A percentile compares a stretch with the other conserved stretches of the same genome.
Conservation (phyloP, 2,797 vertebrate genomes). For the Tragopan temminckii region DNA sequence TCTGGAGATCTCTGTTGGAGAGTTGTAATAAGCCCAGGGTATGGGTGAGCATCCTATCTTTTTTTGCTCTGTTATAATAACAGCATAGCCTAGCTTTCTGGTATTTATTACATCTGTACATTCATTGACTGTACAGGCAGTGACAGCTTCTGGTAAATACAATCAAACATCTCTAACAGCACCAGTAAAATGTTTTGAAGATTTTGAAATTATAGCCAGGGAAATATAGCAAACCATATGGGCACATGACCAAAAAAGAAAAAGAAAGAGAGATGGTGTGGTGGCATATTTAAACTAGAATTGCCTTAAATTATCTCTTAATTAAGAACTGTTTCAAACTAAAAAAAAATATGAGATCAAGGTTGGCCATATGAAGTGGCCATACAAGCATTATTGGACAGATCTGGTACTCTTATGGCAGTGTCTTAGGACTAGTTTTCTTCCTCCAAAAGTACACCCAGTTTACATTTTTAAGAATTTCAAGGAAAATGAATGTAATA, state of each 20-base stretch:
- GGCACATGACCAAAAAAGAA: neutral
- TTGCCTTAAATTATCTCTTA: neutral
- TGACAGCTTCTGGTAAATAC: neutral
- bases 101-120: too few species aligned
- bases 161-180: neutral
- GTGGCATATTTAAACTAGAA: neutral
- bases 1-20: too few species aligned
- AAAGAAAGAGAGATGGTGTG: neutral
- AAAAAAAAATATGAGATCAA: neutral
- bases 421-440: neutral
- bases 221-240: neutral
- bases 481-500: neutral
- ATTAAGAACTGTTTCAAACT: neutral
- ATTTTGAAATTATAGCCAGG: neutral
- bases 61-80: too few species aligned
- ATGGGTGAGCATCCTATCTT: too few species aligned
- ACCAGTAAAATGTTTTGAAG: neutral
- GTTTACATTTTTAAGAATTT: neutral
- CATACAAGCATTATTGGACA: neutral
- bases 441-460: neutral
- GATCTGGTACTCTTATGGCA: neutral
- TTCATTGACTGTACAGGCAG: too few species aligned
- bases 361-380: neutral
- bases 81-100: too few species aligned
- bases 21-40: too few species aligned